Evolutionary conservation across 2,113 vertebrate genomes (phyloP).

Genomic region (Gorsachius goisagi): DNA sequence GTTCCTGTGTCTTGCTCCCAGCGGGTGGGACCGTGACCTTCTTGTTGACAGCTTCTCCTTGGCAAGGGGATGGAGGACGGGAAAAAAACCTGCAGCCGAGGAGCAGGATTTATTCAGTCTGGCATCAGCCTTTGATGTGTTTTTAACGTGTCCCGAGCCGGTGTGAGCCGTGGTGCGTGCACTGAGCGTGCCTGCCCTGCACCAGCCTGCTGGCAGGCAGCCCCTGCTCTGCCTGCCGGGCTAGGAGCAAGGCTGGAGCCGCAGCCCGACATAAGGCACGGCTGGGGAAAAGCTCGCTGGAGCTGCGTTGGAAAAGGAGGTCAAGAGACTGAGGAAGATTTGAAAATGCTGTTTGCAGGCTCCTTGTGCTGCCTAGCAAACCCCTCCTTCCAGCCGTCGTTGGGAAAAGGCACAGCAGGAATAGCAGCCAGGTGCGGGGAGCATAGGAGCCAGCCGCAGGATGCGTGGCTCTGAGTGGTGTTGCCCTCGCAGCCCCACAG

Average conservation of each 20-base stretch:
- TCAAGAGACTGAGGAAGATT: not conserved
- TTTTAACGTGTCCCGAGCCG: not conserved
- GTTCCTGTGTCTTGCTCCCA: not conserved
- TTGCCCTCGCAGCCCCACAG: accelerated
- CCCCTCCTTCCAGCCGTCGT: accelerated
- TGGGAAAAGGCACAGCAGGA: not conserved
- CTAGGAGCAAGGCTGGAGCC: not conserved
- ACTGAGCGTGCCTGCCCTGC: not conserved
- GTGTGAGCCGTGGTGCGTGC: accelerated
- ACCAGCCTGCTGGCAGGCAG: not conserved
- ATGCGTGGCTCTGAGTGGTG: accelerated
- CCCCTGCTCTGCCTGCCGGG: not conserved
- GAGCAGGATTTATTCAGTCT: not conserved
- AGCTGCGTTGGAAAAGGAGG: not conserved
- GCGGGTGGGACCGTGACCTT: not conserved
- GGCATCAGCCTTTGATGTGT: not conserved
- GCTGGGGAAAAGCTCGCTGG: not conserved
- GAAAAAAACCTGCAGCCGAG: not conserved
- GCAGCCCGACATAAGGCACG: accelerated
- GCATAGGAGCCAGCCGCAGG: not conserved
- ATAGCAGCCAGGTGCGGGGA: not conserved
- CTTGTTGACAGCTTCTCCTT: not conserved
- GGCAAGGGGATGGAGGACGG: not conserved
- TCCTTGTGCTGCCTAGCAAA: not conserved
- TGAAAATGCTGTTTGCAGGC: not conserved